A percentile compares a stretch with the other conserved stretches of the same genome.
phyloP scores from a whole-genome alignment of 2,888 invertebrate genomes.

The Orgyia antiqua region DNA sequence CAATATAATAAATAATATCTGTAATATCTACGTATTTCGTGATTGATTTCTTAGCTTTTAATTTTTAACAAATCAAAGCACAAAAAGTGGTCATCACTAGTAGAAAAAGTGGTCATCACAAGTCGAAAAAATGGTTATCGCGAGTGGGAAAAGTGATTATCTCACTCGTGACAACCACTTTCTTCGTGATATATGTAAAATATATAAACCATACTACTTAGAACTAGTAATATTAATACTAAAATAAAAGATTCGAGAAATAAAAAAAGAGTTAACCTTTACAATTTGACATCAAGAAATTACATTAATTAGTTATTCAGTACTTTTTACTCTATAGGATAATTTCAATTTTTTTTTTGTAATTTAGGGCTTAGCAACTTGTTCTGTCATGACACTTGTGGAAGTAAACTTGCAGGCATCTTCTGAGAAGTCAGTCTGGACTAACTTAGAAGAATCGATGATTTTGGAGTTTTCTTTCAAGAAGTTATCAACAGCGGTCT shows the following conservation, averaged over 20 bases:
- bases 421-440: slow-evolving; percentile 51
- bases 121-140: too few species aligned
- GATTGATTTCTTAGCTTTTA: too few species aligned
- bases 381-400: slow-evolving; percentile 38
- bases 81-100: too few species aligned
- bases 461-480: slow-evolving; percentile 46
- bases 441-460: slow-evolving; percentile 43
- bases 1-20: too few species aligned
- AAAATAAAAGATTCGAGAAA: not conserved
- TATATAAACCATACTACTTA: too few species aligned
- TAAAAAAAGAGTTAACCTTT: not conserved
- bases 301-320: not conserved
- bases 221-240: too few species aligned
- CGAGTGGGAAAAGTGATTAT: too few species aligned
- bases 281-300: not conserved
- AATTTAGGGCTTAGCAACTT: slow-evolving; percentile 31
- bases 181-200: too few species aligned
- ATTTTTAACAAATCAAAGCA: too few species aligned
- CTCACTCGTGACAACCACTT: too few species aligned
- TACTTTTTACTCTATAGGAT: not conserved
- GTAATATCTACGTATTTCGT: too few species aligned
- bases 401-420: slow-evolving; percentile 53
- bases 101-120: too few species aligned
- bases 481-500: slow-evolving; percentile 51
- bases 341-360: not conserved